Conservation (phyloP, 2,888 invertebrate genomes). For the Drosophila engyochracea region DNA sequence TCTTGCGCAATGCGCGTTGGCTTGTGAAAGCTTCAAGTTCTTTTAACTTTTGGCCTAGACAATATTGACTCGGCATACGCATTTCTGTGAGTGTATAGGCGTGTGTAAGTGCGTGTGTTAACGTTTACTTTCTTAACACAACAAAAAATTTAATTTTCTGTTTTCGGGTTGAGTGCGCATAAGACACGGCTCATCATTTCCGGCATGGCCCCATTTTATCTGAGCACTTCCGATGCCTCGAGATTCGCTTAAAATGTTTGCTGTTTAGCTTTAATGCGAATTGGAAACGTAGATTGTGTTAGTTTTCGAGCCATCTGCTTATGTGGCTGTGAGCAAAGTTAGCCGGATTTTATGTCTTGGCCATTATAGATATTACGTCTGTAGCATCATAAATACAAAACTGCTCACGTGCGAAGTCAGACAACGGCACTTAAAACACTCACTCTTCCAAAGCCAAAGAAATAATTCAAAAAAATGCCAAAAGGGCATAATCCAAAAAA, state of each 20-base stretch:
- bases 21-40: conserved; percentile 64
- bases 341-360: conserved; percentile 32
- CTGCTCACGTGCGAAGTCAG: conserved; percentile 38
- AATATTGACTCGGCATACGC: conserved; percentile 58
- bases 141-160: conserved; percentile 74
- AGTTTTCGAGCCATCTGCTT: conserved; percentile 20
- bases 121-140: conserved; percentile 51
- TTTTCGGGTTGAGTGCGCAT: conserved; percentile 64
- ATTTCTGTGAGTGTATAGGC: conserved; percentile 12
- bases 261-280: conserved; percentile 29
- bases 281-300: conserved; percentile 27
- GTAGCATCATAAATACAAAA: conserved; percentile 59
- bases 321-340: conserved; percentile 22
- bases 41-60: conserved; percentile 51
- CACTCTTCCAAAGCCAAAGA: conserved; percentile 51
- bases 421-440: conserved; percentile 28
- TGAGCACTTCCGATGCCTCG: conserved; percentile 29
- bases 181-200: conserved; percentile 59
- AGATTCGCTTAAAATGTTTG: conserved; percentile 33
- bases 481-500: conserved; percentile 73
- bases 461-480: conserved; percentile 78
- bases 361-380: conserved; percentile 67
- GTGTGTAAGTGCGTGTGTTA: conserved; percentile 24
- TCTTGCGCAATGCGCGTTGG: conserved; percentile 56
- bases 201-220: conserved; percentile 44